A percentile compares a stretch with the other conserved stretches of the same genome.
Evolutionary conservation across 2,797 vertebrate genomes (phyloP).

Genomic region (Percopsis omiscomaycus): DNA sequence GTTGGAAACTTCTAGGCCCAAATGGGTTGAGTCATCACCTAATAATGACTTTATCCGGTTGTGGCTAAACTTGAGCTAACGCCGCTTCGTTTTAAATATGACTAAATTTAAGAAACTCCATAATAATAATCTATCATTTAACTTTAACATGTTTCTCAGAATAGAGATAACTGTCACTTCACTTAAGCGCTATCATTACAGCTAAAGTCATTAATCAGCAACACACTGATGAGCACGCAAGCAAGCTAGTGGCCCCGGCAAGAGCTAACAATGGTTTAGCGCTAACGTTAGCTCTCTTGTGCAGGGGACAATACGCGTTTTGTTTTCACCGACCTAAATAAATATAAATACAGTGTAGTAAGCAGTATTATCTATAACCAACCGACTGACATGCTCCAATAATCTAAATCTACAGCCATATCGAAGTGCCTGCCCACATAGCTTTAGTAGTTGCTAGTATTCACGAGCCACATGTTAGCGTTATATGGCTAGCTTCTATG

Average conservation of each 20-base stretch:
- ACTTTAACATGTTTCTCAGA: too few relatives aligned
- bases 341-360: too few relatives aligned
- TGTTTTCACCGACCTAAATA: too few relatives aligned
- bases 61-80: slow-evolving; percentile 61
- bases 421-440: neutral
- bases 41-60: slow-evolving; percentile 52
- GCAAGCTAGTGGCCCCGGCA: slow-evolving; percentile 33
- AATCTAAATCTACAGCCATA: neutral
- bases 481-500: slow-evolving; percentile 19
- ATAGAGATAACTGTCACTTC: too few relatives aligned
- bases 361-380: neutral
- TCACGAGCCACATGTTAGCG: slow-evolving; percentile 60
- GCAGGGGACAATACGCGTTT: too few relatives aligned
- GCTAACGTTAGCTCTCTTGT: slow-evolving; percentile 17
- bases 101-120: slow-evolving; percentile 17
- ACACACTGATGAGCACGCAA: slow-evolving; percentile 16
- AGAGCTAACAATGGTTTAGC: slow-evolving; percentile 28
- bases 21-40: slow-evolving; percentile 66
- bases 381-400: rapidly evolving
- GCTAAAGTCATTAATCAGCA: too few relatives aligned
- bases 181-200: too few relatives aligned
- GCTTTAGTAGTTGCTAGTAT: neutral
- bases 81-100: slow-evolving; percentile 19
- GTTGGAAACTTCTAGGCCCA: slow-evolving; percentile 54
- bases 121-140: slow-evolving; percentile 4